A percentile compares a stretch with the other conserved stretches of the same genome.
These are phyloP conservation scores for Limnephilus auricula DNA, from an alignment of 2,888 invertebrate genomes.

Conservation along the genomic window DNA sequence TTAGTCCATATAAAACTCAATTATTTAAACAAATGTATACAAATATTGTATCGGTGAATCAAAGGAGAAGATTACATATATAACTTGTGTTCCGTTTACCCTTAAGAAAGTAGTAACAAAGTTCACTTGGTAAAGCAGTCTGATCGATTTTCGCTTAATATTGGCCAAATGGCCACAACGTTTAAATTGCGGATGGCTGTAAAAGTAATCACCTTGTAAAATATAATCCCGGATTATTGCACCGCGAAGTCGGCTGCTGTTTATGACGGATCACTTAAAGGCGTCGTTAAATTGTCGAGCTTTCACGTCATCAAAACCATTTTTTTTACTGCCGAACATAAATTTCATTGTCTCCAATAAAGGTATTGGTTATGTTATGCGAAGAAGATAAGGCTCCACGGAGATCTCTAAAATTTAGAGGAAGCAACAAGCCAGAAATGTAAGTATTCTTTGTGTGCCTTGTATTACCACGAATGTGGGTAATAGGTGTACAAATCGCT, in stretches of 20 bases:
- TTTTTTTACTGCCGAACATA: constrained; percentile 24
- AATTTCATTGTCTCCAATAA: constrained; percentile 7
- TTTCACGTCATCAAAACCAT: neutral
- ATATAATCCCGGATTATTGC: constrained; percentile 32
- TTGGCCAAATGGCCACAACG: neutral
- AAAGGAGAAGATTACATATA: too few relatives aligned
- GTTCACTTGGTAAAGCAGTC: neutral
- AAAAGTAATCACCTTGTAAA: constrained; percentile 17
- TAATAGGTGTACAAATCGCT: too few relatives aligned
- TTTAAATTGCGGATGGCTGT: neutral
- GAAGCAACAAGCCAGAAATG: too few relatives aligned
- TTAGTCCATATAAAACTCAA: too few relatives aligned
- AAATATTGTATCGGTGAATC: too few relatives aligned
- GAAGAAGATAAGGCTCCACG: neutral
- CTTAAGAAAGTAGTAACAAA: neutral
- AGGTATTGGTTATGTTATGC: neutral
- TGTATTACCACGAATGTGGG: too few relatives aligned
- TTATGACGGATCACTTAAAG: constrained; percentile 20
- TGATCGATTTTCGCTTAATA: neutral
- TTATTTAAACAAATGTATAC: too few relatives aligned
- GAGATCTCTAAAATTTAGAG: neutral
- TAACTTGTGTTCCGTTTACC: too few relatives aligned
- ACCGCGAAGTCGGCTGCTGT: neutral
- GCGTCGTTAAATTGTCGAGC: constrained; percentile 9
- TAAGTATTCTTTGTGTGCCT: too few relatives aligned